These are phyloP conservation scores for Lysiphlebus fabarum DNA, from an alignment of 1,140 invertebrate genomes.

Conservation along the genomic window DNA sequence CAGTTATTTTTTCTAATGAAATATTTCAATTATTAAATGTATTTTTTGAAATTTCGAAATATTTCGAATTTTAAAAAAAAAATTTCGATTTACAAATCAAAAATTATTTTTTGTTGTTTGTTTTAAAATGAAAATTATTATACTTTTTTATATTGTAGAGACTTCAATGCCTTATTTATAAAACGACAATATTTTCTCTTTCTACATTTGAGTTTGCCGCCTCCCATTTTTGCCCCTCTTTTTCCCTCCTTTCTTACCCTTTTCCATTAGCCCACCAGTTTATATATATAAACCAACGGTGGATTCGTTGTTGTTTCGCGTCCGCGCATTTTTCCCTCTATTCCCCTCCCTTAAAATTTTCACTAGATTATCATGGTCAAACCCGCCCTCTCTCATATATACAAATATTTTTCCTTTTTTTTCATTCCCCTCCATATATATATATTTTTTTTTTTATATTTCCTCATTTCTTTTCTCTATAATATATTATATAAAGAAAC, in stretches of 20 bases:
- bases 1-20: no score
- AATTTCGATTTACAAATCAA: no score
- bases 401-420: conserved; percentile 3
- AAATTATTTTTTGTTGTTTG: no score
- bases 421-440: conserved; percentile 8
- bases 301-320: conserved; percentile 5
- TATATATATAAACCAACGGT: neutral
- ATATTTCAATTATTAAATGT: no score
- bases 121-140: no score
- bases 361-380: conserved; percentile 26
- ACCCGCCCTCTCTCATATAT: conserved; percentile 24
- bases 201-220: neutral
- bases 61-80: no score
- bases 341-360: conserved; percentile 17
- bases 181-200: conserved; percentile 13
- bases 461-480: neutral
- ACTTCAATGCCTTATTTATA: conserved; percentile 49
- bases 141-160: conserved; percentile 32
- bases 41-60: no score
- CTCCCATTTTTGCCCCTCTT: conserved; percentile 4
- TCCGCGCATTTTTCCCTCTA: conserved; percentile 5
- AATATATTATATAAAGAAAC: no score
- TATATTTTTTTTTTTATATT: neutral
- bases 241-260: conserved; percentile 15
- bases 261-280: conserved; percentile 10